These are phyloP conservation scores for Phortica magna DNA, from an alignment of 2,888 invertebrate species.

Conservation along the genomic window DNA sequence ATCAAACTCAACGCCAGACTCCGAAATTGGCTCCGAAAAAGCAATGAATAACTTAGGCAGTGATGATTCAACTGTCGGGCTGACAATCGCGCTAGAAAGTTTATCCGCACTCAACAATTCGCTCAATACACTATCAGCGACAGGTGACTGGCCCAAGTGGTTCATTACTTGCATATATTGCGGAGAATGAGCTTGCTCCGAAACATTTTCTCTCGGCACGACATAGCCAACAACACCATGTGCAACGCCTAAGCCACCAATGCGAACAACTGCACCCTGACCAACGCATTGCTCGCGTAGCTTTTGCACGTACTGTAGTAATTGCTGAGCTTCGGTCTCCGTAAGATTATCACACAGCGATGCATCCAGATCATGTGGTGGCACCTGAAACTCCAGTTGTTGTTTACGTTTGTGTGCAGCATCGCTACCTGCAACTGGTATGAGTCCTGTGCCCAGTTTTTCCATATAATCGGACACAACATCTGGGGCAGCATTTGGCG, in stretches of 20 bases:
- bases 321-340: slow-evolving; percentile 79
- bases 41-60: slow-evolving; percentile 71
- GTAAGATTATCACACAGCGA: slow-evolving; percentile 78
- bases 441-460: slow-evolving; percentile 84
- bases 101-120: slow-evolving; percentile 68
- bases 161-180: slow-evolving; percentile 53
- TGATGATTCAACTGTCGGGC: slow-evolving; percentile 44
- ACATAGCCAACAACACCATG: slow-evolving; percentile 76
- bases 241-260: slow-evolving; percentile 76
- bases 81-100: slow-evolving; percentile 60
- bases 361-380: slow-evolving; percentile 88
- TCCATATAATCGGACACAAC: slow-evolving; percentile 83
- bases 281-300: slow-evolving; percentile 86
- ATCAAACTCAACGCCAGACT: slow-evolving; percentile 60
- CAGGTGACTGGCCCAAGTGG: slow-evolving; percentile 57
- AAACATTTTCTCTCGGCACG: not conserved
- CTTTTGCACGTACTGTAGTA: slow-evolving; percentile 80
- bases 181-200: slow-evolving; percentile 24
- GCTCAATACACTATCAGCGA: slow-evolving; percentile 62
- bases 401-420: slow-evolving; percentile 89
- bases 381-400: slow-evolving; percentile 90
- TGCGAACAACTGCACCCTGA: slow-evolving; percentile 85
- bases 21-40: slow-evolving; percentile 69
- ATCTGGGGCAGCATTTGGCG: slow-evolving; percentile 84
- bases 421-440: slow-evolving; percentile 89